Percentiles rank a stretch among this genome's conserved stretches.
Conservation (phyloP, 2,113 vertebrate species). For the Amia ocellicauda region DNA sequence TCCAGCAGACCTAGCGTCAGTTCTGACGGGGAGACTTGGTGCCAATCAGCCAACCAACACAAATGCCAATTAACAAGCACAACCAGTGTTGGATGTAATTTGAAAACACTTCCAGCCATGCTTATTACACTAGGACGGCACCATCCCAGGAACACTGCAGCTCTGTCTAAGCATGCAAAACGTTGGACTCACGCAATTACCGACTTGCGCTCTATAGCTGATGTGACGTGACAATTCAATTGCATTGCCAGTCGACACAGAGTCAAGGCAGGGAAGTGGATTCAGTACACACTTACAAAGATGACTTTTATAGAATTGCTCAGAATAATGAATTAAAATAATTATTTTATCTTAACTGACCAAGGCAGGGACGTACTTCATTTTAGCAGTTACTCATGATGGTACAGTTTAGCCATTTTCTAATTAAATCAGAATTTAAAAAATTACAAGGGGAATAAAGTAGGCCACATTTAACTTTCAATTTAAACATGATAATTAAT, state of each 20-base stretch:
- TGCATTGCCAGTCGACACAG: background rate
- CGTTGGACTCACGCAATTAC: slow-evolving; percentile 13
- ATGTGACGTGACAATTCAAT: slow-evolving; percentile 24
- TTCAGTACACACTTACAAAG: background rate
- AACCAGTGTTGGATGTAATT: slow-evolving; percentile 4
- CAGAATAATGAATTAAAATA: too few relatives aligned
- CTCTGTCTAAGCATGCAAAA: background rate
- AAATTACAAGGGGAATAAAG: too few relatives aligned
- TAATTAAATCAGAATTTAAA: too few relatives aligned
- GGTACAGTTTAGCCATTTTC: too few relatives aligned
- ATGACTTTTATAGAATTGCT: too few relatives aligned
- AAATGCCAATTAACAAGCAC: slow-evolving; percentile 34
- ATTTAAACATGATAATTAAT: too few relatives aligned
- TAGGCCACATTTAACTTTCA: too few relatives aligned
- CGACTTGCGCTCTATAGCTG: background rate
- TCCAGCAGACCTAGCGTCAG: slow-evolving; percentile 37
- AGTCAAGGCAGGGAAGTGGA: slow-evolving; percentile 5
- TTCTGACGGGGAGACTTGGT: slow-evolving; percentile 25
- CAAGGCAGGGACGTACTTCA: too few relatives aligned
- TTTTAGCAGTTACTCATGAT: too few relatives aligned
- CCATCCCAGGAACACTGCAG: slow-evolving; percentile 1
- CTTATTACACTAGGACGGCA: slow-evolving; percentile 9
- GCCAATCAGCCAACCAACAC: slow-evolving; percentile 43
- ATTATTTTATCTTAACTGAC: too few relatives aligned
- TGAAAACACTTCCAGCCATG: slow-evolving; percentile 2